These are phyloP conservation scores for Drosophila kikkawai DNA, from an alignment of 1,140 invertebrate species.

Conservation along the genomic window DNA sequence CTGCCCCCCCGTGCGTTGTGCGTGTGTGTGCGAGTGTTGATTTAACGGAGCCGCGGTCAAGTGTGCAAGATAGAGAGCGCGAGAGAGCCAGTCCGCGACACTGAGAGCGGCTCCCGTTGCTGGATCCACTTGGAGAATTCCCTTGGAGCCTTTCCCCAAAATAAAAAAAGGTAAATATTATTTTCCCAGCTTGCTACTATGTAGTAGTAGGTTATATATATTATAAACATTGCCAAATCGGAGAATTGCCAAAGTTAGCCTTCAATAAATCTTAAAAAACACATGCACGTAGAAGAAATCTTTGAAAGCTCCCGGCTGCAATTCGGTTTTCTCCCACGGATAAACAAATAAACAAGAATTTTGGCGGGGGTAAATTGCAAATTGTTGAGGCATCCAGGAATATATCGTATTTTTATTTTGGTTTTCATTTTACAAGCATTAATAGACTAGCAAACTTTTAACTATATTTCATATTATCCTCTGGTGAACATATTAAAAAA, in stretches of 20 bases:
- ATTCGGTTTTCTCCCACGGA: conserved; percentile 13
- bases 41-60: conserved; percentile 79
- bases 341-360: conserved; percentile 65
- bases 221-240: not conserved
- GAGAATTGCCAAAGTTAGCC: conserved; percentile 20
- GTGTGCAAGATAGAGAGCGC: conserved; percentile 47
- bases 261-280: conserved; percentile 61
- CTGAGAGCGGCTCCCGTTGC: conserved; percentile 42
- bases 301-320: conserved; percentile 24
- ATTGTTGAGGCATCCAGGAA: conserved; percentile 65
- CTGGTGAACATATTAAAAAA: not conserved
- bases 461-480: not conserved
- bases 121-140: conserved; percentile 33
- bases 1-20: conserved; percentile 38
- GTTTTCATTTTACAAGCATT: not conserved
- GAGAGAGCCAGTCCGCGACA: conserved; percentile 33
- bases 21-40: conserved; percentile 43
- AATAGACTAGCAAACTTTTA: not conserved
- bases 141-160: conserved; percentile 23
- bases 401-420: not conserved
- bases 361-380: conserved; percentile 44
- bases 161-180: conserved; percentile 71
- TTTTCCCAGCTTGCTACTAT: not conserved
- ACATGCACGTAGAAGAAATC: conserved; percentile 31
- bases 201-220: too few species aligned